Base-by-base conservation (phyloP, 2,113 vertebrate genomes). In the Prochilodus magdalenae region DNA sequence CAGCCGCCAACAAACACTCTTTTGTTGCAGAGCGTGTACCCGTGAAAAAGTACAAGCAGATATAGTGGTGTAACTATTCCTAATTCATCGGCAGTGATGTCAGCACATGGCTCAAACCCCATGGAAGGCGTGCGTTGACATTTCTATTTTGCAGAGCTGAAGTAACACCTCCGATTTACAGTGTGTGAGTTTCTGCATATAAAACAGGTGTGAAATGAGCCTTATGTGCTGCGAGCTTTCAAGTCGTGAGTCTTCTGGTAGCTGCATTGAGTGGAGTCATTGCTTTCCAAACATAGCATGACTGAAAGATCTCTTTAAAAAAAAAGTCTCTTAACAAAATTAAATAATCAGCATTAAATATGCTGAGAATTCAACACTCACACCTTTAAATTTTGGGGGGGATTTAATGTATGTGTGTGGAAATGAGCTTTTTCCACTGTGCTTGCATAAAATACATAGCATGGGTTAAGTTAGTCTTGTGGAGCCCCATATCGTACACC, bases 141-240 rank as follows among this genome's bases (percentile, higher is more conserved):
- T 69, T 11, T 55, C 29, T 55, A 40, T 60, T 71, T 71, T 22
- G 66, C 27, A 18, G 18, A 59, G 53, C 30, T 44, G 36, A 79
- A 73, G 36, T 73, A 51, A 27, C 69, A 63, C 67, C 55, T 80
- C 44, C 7, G 24, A n/a, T 51, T 80, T 49, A 57, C 12, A 51
- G 15, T 51, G 18, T 44, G 57, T 49, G 4, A 18, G 20, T 33
- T 33, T 63, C 55, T 80, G 40, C 69, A 13, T 70, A 14, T 79
- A 59, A 79, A 30, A 18, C 33, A 20, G 0, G 78, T 51, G 69
- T 63, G 69, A 73, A 80, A 62, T 33, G 11, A 49, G 66, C 78
- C 55, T 29, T 72, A 62, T 73, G 78, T 49, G 78, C 57, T 73
- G 36, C 8, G 18, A 1, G n/a, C 49, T 55, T 26, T 11, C 76